Conservation (phyloP, 2,888 invertebrate genomes). For the Acleris literana region DNA sequence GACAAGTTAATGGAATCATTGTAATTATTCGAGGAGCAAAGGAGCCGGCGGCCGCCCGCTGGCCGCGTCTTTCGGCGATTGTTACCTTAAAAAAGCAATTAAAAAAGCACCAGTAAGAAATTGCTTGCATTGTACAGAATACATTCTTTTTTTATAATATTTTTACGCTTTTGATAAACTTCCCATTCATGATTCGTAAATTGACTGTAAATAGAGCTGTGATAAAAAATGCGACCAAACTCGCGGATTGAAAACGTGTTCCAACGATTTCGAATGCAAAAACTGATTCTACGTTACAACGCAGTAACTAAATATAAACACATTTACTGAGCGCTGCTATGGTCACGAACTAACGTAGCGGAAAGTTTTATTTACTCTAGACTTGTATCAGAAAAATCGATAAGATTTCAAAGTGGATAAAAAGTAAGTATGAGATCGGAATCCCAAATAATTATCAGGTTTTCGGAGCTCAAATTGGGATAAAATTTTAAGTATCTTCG, state of each 20-base stretch:
- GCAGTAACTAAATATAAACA: constrained; percentile 15
- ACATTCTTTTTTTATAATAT: constrained; percentile 54
- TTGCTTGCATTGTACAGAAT: constrained; percentile 64
- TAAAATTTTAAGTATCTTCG: constrained; percentile 27
- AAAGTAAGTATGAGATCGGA: constrained; percentile 5
- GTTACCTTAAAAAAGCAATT: constrained; percentile 79
- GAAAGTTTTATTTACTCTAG: constrained; percentile 6
- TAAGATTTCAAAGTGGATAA: constrained; percentile 11
- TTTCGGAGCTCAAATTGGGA: constrained; percentile 14
- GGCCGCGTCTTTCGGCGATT: constrained; percentile 68
- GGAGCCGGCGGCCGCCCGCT: constrained; percentile 79
- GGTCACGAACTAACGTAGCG: constrained; percentile 19
- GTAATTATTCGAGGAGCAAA: constrained; percentile 75
- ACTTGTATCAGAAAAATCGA: constrained; percentile 5
- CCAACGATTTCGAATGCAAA: constrained; percentile 46
- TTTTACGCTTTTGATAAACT: constrained; percentile 53
- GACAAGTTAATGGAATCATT: constrained; percentile 81
- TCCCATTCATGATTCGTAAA: constrained; percentile 62
- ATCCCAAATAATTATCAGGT: constrained; percentile 20
- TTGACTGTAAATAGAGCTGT: constrained; percentile 53
- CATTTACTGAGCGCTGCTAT: constrained; percentile 12
- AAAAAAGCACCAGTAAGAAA: constrained; percentile 70
- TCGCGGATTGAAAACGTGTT: constrained; percentile 62
- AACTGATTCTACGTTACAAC: constrained; percentile 23
- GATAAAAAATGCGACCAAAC: constrained; percentile 59